Evolutionary conservation across 2,888 invertebrate genomes (phyloP).

Genomic region (Enchytraeus crypticus): DNA sequence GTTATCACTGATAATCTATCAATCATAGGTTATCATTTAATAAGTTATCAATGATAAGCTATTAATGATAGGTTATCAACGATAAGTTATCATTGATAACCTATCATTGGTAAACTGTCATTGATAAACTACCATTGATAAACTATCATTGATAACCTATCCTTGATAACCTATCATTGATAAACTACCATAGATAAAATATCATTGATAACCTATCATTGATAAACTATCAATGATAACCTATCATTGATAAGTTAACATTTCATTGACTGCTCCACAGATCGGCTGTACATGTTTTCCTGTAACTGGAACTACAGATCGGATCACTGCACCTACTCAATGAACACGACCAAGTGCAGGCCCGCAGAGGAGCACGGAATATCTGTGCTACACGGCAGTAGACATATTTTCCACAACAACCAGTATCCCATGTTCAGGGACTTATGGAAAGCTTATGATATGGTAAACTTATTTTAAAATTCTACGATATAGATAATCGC

Average conservation of each 20-base stretch:
- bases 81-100: too few species aligned
- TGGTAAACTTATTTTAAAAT: conserved; percentile 30
- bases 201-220: too few species aligned
- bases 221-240: too few species aligned
- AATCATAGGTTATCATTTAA: too few species aligned
- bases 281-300: conserved; percentile 67
- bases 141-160: too few species aligned
- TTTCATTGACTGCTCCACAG: conserved; percentile 45
- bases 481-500: neutral
- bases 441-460: conserved; percentile 56
- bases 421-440: conserved; percentile 76
- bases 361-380: conserved; percentile 64
- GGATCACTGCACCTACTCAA: conserved; percentile 93
- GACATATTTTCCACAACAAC: conserved; percentile 73
- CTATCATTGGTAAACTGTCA: too few species aligned
- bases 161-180: too few species aligned
- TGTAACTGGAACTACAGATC: conserved; percentile 86
- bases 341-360: conserved; percentile 81
- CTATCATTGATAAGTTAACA: neutral
- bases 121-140: too few species aligned
- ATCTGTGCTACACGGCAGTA: conserved; percentile 77
- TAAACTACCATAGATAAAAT: too few species aligned
- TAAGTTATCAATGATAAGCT: too few species aligned
- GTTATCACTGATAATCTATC: too few species aligned
- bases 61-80: too few species aligned